phyloP scores from a whole-genome alignment of 2,888 invertebrate species.

The Andrena fulva region DNA sequence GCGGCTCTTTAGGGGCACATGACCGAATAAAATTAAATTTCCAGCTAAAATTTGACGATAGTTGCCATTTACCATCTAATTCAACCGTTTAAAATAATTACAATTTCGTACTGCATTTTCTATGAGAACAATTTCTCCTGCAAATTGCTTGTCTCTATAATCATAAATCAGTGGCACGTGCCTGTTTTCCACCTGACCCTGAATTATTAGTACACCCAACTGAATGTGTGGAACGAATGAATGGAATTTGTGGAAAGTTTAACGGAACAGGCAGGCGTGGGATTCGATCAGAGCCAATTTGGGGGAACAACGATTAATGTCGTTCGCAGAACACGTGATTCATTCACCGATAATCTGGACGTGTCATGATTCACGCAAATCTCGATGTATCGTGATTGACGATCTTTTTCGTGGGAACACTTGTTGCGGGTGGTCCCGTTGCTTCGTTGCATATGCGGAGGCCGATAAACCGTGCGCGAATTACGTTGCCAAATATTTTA shows the following conservation, averaged over 20 bases:
- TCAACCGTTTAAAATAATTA: too few species aligned
- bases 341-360: conserved; percentile 9
- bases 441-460: not conserved
- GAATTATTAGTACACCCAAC: conserved; percentile 46
- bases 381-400: not conserved
- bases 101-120: too few species aligned
- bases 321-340: not conserved
- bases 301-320: not conserved
- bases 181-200: not conserved
- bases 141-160: too few species aligned
- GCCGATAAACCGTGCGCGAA: not conserved
- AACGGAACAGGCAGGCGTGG: conserved; percentile 1
- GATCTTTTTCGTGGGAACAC: conserved; percentile 13
- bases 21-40: too few species aligned
- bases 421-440: conserved; percentile 12
- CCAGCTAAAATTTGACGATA: too few species aligned
- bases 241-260: conserved; percentile 16
- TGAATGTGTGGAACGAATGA: not conserved
- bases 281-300: not conserved
- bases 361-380: not conserved
- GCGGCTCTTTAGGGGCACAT: too few species aligned
- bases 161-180: too few species aligned
- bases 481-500: conserved; percentile 38
- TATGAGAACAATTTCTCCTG: too few species aligned
- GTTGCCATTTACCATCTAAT: too few species aligned